phyloP scores from a whole-genome alignment of 2,888 invertebrate species.

The Eurois occulta region DNA sequence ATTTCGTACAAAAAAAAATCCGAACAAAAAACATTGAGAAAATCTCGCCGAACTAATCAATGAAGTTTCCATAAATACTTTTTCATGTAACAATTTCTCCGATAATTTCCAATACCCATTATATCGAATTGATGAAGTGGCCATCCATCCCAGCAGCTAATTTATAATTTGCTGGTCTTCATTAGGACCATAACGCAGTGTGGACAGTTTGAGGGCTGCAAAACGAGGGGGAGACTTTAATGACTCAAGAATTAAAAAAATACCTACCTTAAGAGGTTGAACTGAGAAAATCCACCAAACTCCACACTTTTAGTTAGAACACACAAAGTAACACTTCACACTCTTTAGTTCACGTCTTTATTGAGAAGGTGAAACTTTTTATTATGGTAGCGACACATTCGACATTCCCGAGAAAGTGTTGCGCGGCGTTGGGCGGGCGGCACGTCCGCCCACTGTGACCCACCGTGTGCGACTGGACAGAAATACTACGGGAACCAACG shows the following conservation, averaged over 20 bases:
- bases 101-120: conserved; percentile 13
- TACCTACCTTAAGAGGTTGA: conserved; percentile 71
- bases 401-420: conserved; percentile 62
- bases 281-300: conserved; percentile 62
- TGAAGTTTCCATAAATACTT: background rate
- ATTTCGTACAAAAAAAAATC: background rate
- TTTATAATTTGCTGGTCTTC: conserved; percentile 51
- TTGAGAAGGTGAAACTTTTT: conserved; percentile 49
- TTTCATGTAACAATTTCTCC: background rate
- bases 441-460: conserved; percentile 74
- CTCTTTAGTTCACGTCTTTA: conserved; percentile 39
- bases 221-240: conserved; percentile 44
- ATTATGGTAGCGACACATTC: conserved; percentile 48
- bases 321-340: conserved; percentile 60
- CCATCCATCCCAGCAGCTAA: conserved; percentile 7
- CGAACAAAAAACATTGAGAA: background rate
- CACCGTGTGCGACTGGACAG: conserved; percentile 73
- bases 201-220: conserved; percentile 47
- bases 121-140: conserved; percentile 31
- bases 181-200: conserved; percentile 55
- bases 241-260: conserved; percentile 54
- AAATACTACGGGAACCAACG: conserved; percentile 30
- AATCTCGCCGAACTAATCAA: background rate
- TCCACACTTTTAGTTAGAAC: conserved; percentile 51
- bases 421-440: conserved; percentile 78